A percentile compares a stretch with the other conserved stretches of the same genome.
Evolutionary conservation across 2,113 vertebrate species (phyloP).

Genomic region (Eleginops maclovinus): DNA sequence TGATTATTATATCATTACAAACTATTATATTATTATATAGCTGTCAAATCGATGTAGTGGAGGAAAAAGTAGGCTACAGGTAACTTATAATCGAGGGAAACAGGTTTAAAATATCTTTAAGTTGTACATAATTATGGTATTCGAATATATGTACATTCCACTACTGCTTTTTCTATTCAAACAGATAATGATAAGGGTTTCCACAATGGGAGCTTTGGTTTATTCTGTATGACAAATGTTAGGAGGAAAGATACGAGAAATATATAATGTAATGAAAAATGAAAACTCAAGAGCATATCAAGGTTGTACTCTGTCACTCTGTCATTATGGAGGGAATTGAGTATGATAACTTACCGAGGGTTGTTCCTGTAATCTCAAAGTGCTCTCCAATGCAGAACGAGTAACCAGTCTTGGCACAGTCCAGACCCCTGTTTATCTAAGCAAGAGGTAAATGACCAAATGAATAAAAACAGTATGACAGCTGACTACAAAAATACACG

Average conservation of each 20-base stretch:
- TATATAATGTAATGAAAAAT: conserved; percentile 13
- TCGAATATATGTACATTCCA: background rate
- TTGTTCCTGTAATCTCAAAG: conserved; percentile 45
- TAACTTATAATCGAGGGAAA: background rate
- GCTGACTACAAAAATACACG: conserved; percentile 48
- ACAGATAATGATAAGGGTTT: background rate
- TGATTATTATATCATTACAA: too few species aligned
- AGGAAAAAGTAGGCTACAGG: background rate
- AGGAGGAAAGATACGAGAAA: conserved; percentile 15
- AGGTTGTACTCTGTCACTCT: conserved; percentile 45
- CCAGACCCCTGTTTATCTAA: conserved; percentile 45
- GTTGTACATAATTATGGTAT: background rate
- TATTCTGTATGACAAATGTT: conserved; percentile 38
- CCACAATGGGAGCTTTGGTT: background rate
- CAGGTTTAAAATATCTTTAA: background rate
- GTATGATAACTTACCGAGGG: conserved; percentile 34
- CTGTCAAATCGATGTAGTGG: background rate
- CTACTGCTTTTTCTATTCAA: conserved; percentile 23
- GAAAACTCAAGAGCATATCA: conserved; percentile 35
- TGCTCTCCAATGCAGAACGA: too few species aligned
- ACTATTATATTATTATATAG: too few species aligned
- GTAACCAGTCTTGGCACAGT: conserved; percentile 38
- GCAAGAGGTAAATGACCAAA: conserved; percentile 55
- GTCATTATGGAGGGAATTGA: conserved; percentile 38
- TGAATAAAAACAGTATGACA: conserved; percentile 63